phyloP scores from a whole-genome alignment of 2,888 invertebrate species.

The Matsumyia berberina region DNA sequence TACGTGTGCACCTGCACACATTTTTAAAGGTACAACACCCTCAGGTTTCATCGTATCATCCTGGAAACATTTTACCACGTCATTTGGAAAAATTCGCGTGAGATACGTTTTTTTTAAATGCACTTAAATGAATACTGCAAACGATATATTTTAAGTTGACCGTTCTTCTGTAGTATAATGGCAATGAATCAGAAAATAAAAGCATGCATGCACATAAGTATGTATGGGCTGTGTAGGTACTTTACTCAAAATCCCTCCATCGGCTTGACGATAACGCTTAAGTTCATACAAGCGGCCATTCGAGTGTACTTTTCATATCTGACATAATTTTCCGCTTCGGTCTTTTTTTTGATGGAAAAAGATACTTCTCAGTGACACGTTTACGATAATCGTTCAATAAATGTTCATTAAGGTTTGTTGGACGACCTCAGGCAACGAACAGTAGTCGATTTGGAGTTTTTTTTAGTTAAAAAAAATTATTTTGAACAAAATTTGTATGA shows the following conservation, averaged over 20 bases:
- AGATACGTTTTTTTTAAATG: slow-evolving; percentile 17
- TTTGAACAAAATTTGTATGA: too few relatives aligned
- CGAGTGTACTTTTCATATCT: slow-evolving; percentile 16
- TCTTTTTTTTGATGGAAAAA: slow-evolving; percentile 19
- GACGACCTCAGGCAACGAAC: neutral
- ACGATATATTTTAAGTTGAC: slow-evolving; percentile 40
- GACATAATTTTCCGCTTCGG: slow-evolving; percentile 12
- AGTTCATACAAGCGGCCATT: neutral
- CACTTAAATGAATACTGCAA: slow-evolving; percentile 39
- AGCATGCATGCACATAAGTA: too few relatives aligned
- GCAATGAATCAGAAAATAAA: slow-evolving; percentile 31
- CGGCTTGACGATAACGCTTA: slow-evolving; percentile 8
- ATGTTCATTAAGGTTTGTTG: slow-evolving; percentile 27
- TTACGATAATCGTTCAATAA: slow-evolving; percentile 56
- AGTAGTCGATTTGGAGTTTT: neutral
- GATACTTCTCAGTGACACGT: slow-evolving; percentile 52
- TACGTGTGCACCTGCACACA: too few relatives aligned
- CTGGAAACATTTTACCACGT: slow-evolving; percentile 20
- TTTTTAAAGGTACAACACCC: neutral
- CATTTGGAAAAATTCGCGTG: slow-evolving; percentile 15
- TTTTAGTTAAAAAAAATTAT: too few relatives aligned
- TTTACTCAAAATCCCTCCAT: slow-evolving; percentile 34
- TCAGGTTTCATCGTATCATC: neutral
- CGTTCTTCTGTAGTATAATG: slow-evolving; percentile 22
- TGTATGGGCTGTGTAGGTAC: neutral